Conservation (phyloP, 2,888 invertebrate genomes). For the Chironomus riparius region DNA sequence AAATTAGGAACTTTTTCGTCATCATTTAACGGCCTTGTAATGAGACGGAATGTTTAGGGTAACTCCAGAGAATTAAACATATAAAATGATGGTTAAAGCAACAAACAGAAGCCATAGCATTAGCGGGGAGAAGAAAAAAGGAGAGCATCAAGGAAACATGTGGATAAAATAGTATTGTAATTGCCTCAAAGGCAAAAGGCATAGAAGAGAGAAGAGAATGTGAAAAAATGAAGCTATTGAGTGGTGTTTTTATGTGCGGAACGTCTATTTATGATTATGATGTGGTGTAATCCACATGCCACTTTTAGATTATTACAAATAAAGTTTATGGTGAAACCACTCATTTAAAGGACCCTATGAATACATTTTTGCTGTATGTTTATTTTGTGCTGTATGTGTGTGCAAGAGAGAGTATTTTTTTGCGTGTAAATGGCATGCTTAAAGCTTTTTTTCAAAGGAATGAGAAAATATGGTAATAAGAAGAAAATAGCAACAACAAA, state of each 20-base stretch:
- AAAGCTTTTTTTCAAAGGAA: background rate
- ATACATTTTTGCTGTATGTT: no score
- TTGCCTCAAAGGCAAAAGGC: background rate
- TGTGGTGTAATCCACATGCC: constrained; percentile 25
- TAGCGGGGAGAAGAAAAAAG: no score
- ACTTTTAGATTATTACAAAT: constrained; percentile 23
- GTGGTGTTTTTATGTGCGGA: constrained; percentile 19
- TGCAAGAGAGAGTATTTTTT: background rate
- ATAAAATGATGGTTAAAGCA: no score
- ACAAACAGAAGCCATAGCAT: no score
- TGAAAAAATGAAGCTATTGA: constrained; percentile 6
- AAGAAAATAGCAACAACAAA: background rate
- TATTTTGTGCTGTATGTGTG: no score
- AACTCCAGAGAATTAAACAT: no score
- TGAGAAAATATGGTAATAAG: background rate
- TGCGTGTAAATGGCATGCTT: background rate
- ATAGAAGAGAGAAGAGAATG: background rate
- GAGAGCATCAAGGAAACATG: background rate
- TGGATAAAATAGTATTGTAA: background rate
- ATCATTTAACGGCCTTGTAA: no score
- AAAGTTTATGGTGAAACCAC: constrained; percentile 19
- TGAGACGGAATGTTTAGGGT: no score
- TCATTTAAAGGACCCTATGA: constrained; percentile 13
- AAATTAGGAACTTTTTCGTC: no score
- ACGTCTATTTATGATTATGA: constrained; percentile 26